Base-by-base conservation (phyloP, 2,797 vertebrate species). In the Sandelia bainsii region DNA sequence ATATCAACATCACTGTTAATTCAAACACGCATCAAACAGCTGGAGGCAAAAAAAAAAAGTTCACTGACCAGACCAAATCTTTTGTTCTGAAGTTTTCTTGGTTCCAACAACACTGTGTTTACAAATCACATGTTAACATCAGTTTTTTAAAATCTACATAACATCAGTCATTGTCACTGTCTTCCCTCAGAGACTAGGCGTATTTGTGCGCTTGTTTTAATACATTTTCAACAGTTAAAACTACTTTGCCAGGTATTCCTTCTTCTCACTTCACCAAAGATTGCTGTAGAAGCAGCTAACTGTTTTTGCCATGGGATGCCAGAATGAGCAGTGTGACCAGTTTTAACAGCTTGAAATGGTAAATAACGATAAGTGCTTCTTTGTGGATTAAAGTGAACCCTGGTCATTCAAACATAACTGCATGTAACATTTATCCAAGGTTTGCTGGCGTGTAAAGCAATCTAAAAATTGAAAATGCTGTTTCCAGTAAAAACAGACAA, bases 181-280 rank as follows among this genome's bases (percentile, higher is more conserved):
- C 27, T 13, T 29, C 25, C 25, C 42, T 61, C 46, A 32, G 25
- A 46, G 14, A 45, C 13, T 40, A 3, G 65, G 44, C 46, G 32
- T 45, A 46, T 61, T 40, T 22, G 12, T 10, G 50, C 32, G 6
- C 46, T 50, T 48, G 54, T 65, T 74, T 72, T 52, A 51, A 39
- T 46, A 34, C 25, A 23, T 20, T 69, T 77, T 73, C n/a, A 50
- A 27, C 23, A 51, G 44, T 29, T 59, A 49, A 52, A 71, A 48
- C 37, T 56, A 34, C 61, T 65, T 72, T 57, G 46, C 29, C 0
- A 1, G 16, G 34, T 45, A 39, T 81, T 64, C 29, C 48, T 70
- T 72, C 4, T 14, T 77, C 72, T 59, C 29, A 34, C 16, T 32
- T 69, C 75, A 75, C 59, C 76, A 79, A 75, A 85, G 81, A 84